A percentile compares a stretch with the other conserved stretches of the same genome.
These are phyloP conservation scores for Lasiommata megera DNA, from an alignment of 2,888 invertebrate genomes.

Conservation along the genomic window DNA sequence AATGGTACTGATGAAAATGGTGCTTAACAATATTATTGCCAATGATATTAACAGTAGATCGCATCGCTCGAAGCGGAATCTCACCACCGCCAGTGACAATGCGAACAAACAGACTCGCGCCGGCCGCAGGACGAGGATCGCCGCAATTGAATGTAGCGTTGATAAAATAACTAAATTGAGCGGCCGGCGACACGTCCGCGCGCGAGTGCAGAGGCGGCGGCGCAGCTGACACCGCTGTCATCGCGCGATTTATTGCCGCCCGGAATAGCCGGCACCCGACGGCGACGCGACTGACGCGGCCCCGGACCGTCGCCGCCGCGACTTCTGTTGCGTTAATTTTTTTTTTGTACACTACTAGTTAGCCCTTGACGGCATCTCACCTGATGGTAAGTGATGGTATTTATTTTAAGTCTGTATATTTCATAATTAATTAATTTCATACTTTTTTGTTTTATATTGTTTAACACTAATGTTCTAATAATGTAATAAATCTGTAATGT, in stretches of 20 bases:
- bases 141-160: constrained; percentile 75
- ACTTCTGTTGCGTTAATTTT: constrained; percentile 27
- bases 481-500: too few species aligned
- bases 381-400: too few species aligned
- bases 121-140: constrained; percentile 51
- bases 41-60: too few species aligned
- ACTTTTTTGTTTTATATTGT: too few species aligned
- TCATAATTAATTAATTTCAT: too few species aligned
- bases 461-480: too few species aligned
- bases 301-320: constrained; percentile 43
- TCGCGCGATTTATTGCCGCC: constrained; percentile 80
- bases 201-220: constrained; percentile 80
- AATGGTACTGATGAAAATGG: too few species aligned
- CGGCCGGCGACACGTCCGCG: constrained; percentile 79
- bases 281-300: constrained; percentile 63
- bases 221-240: constrained; percentile 80
- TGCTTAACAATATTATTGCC: too few species aligned
- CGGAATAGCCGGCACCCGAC: constrained; percentile 76
- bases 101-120: constrained; percentile 66
- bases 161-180: constrained; percentile 80
- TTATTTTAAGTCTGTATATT: too few species aligned
- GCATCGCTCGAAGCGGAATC: background rate
- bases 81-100: constrained; percentile 46
- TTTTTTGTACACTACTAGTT: too few species aligned
- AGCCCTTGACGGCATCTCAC: too few species aligned